These are phyloP conservation scores for Microcebus jonahi DNA, from an alignment of 2,113 vertebrate species.

Conservation along the genomic window DNA sequence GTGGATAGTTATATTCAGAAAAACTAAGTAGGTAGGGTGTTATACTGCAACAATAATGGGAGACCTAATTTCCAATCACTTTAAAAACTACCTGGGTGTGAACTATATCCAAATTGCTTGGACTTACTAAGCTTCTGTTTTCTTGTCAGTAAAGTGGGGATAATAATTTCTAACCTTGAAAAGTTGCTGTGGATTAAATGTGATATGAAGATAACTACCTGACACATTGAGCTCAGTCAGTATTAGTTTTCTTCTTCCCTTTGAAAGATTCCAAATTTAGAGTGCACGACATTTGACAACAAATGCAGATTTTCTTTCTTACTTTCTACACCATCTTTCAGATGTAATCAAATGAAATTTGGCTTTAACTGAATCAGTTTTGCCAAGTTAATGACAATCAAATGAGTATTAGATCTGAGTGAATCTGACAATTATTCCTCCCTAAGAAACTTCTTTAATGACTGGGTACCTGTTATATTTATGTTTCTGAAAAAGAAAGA, in stretches of 20 bases:
- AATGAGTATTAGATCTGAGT: background rate
- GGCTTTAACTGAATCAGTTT: background rate
- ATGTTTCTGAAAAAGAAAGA: background rate
- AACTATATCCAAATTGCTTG: background rate
- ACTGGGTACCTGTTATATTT: background rate
- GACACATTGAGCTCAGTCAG: background rate
- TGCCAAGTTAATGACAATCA: background rate
- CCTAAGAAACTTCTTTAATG: background rate
- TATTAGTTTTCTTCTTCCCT: background rate
- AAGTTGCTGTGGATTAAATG: background rate
- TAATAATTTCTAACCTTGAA: background rate
- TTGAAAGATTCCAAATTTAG: background rate
- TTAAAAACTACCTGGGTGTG: background rate
- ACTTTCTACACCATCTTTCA: background rate
- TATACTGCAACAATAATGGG: background rate
- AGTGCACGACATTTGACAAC: background rate
- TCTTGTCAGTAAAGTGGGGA: background rate
- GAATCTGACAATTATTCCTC: background rate
- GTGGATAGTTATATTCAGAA: background rate
- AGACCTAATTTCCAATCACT: background rate
- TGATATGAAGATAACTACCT: background rate
- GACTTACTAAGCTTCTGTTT: background rate
- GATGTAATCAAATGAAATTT: background rate
- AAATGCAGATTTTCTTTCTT: background rate
- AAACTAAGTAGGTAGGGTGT: background rate